Evolutionary conservation across 30 jellyfish, hydroid and myxozoan genomes (phyloP), one percentile per base, ranked within the genome.

Genomic region (Chrysaora quinquecirrha): DNA sequence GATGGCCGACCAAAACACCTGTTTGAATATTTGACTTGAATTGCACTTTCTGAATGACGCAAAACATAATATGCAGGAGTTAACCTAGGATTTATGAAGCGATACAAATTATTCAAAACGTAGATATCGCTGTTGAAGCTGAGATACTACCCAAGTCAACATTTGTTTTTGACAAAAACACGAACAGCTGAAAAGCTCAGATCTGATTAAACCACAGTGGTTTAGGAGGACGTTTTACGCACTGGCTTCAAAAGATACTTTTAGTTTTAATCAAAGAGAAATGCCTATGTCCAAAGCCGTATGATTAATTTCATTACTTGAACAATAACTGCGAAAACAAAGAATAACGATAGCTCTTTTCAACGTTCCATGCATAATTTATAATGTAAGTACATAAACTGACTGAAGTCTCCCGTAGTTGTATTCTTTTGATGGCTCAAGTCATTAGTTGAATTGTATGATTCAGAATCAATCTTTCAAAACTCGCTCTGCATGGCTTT

Each of bases 321-420:
- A 48, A 69, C 75, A 50, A 62, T 47, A 21, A 48, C 25, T 67
- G 27, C 25, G 75, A 52, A 30, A 35, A 81, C 85, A 80, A 81
- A 71, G 63, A 35, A 4, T 30, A 19, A 29, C 78, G 91, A 81
- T 67, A 50, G 91, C 84, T 75, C 85, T 85, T 73, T 85, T 85
- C 88, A 85, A 11, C 49, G 65, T 22, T 30, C 16, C 83, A 85
- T 85, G 58, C 78, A 85, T 85, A 50, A 85, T 85, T 75, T 72
- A 85, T 68, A 61, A 32, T 78, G 61, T 71, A 46, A 63, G 89
- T 80, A 69, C 89, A 85, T 85, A 64, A 71, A 85, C 80, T 50
- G 73, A n/a, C 30, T 73, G 76, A 85, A 81, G 32, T 81, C 91
- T 80, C 85, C 85, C 85, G 91, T 68, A 25, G 91, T 77, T 81